Conservation (phyloP, 2,113 vertebrate genomes). For the Polyodon spathula region DNA sequence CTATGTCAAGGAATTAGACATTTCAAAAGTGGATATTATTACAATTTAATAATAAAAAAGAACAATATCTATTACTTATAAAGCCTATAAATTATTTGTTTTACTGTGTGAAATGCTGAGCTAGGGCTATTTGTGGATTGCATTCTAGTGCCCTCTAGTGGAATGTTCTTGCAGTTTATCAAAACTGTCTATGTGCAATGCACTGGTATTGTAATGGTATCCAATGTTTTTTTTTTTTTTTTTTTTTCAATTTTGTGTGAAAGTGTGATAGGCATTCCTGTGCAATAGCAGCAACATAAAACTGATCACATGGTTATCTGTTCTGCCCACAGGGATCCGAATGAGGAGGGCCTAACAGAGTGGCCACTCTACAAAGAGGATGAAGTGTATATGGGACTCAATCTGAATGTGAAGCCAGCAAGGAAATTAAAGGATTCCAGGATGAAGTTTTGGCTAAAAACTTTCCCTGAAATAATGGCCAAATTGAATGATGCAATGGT, state of each 20-base stretch:
- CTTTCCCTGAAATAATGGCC: neutral
- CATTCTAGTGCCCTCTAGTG: no score
- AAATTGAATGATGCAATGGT: neutral
- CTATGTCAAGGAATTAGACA: no score
- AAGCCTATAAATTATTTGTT: no score
- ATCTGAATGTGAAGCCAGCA: neutral
- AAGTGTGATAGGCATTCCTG: neutral
- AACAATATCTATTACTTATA: no score
- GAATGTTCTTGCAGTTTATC: no score
- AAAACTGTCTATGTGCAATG: no score
- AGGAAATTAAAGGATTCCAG: neutral
- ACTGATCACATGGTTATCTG: neutral
- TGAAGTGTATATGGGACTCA: neutral
- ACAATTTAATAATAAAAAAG: no score
- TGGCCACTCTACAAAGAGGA: neutral
- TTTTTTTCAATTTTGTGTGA: neutral
- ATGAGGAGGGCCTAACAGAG: neutral
- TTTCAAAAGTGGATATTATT: no score
- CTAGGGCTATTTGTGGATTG: no score
- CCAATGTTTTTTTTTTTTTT: neutral
- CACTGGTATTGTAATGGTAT: no score
- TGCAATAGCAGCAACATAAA: neutral
- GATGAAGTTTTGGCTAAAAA: neutral
- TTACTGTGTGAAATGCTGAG: no score
- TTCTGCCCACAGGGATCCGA: slow-evolving; percentile 9